Conservation (phyloP, 1,140 invertebrate species). For the Heliconius hermathena region DNA sequence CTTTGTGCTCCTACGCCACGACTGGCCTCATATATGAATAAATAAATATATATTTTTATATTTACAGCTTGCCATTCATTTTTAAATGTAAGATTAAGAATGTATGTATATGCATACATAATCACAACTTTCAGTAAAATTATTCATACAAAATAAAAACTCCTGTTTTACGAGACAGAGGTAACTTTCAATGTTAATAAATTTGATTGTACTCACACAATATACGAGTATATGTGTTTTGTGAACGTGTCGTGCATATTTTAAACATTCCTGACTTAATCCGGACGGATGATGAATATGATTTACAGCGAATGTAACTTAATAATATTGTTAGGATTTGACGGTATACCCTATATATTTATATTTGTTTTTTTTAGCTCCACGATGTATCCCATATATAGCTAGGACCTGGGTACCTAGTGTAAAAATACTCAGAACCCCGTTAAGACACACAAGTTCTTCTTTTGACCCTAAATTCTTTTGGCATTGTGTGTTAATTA, state of each 20-base stretch:
- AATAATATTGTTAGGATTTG: conserved; percentile 1
- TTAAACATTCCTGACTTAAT: not conserved
- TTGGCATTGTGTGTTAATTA: too few relatives aligned
- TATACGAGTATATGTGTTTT: not conserved
- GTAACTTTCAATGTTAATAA: not conserved
- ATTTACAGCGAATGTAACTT: not conserved
- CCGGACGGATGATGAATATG: not conserved
- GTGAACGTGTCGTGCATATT: not conserved
- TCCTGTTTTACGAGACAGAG: not conserved
- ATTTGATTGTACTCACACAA: not conserved
- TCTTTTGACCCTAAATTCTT: too few relatives aligned
- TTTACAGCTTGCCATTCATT: too few relatives aligned
- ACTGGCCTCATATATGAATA: too few relatives aligned
- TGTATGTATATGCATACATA: not conserved
- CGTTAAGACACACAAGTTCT: too few relatives aligned
- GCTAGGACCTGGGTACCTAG: too few relatives aligned
- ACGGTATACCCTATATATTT: not conserved
- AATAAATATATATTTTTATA: too few relatives aligned
- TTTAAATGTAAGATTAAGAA: too few relatives aligned
- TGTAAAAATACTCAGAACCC: too few relatives aligned
- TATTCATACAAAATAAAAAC: not conserved
- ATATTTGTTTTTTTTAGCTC: too few relatives aligned
- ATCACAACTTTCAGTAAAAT: not conserved
- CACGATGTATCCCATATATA: too few relatives aligned
- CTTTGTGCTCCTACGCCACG: too few relatives aligned